A percentile compares a stretch with the other conserved stretches of the same genome.
Evolutionary conservation across 2,888 invertebrate genomes (phyloP).

Genomic region (Eueremaeus valkanovi): DNA sequence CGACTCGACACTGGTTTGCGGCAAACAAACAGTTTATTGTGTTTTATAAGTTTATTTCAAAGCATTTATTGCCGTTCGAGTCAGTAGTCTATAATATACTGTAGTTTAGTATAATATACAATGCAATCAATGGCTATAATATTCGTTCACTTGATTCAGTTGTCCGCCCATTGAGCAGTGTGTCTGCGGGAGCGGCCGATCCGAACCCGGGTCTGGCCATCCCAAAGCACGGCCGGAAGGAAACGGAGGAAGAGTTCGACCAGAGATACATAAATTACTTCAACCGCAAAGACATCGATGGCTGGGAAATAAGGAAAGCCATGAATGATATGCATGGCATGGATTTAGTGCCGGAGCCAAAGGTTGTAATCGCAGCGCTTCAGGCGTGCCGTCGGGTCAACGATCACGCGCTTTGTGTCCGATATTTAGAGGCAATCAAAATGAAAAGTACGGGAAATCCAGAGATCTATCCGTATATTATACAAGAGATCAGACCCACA

Average conservation of each 20-base stretch:
- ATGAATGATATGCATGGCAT: conserved; percentile 83
- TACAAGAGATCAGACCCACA: conserved; percentile 86
- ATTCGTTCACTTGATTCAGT: background rate
- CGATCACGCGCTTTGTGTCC: conserved; percentile 84
- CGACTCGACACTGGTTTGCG: too few relatives aligned
- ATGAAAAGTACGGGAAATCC: conserved; percentile 70
- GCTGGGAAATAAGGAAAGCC: conserved; percentile 88
- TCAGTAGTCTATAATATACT: too few relatives aligned
- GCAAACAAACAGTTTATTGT: too few relatives aligned
- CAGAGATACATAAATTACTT: conserved; percentile 76
- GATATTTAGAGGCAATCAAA: conserved; percentile 87
- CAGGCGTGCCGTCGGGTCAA: conserved; percentile 89
- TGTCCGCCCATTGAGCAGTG: background rate
- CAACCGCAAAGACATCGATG: conserved; percentile 78
- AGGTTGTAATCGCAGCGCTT: conserved; percentile 77
- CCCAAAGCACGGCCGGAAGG: conserved; percentile 43
- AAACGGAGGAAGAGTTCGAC: conserved; percentile 65
- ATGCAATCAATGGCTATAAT: too few relatives aligned
- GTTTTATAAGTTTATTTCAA: too few relatives aligned
- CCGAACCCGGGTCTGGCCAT: conserved; percentile 41
- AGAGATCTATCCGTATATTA: conserved; percentile 78
- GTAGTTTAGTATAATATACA: too few relatives aligned
- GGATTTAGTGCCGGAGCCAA: conserved; percentile 90
- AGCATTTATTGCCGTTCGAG: too few relatives aligned
- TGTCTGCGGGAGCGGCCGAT: background rate